Base-by-base conservation (phyloP, 2,888 invertebrate genomes). In the Macropis europaea region DNA sequence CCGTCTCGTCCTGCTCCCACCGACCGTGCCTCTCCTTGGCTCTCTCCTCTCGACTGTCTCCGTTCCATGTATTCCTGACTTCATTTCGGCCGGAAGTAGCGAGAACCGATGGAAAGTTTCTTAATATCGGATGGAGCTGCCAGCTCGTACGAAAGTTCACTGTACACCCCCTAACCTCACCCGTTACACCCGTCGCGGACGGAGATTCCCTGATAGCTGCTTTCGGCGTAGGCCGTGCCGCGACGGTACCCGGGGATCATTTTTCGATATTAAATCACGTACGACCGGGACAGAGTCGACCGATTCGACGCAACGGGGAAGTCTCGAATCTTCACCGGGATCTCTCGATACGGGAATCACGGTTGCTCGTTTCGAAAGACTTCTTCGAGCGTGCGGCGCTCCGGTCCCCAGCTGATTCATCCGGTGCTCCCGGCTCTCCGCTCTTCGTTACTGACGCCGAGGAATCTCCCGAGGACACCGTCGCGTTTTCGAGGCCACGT, bases 61-160 rank as follows among this genome's bases (percentile, higher is more conserved):
- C 64, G 74, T 71, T 62, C 32, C 66, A 61, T 69, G 64, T 59
- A 61, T 42, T n/a, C 61, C 38, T 28, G 67, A 70, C 57, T 81
- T 81, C 78, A 81, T 81, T 81, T 78, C 76, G 67, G 63, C 63
- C 64, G 38, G 26, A 76, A 71, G 66, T 63, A 76, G n/a, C 79
- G 76, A 74, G 69, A 82, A 75, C 82, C 84, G 77, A 86, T 85
- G 83, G 77, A 87, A 87, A 87, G 87, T 86, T 87, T 87, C 87
- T 86, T 87, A 87, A 87, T 87, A 87, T 87, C 87, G 81, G 75
- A 85, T 79, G 73, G 73, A 71, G 62, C 61, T 67, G 56, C 66
- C 61, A 76, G 61, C 73, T 45, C 78, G 73, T 68, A 70, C 64
- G 60, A 76, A 81, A 81, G 67, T 81, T 81, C 64, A 53, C 53